phyloP scores from a whole-genome alignment of 2,888 invertebrate species.

The Drosophila siamana region DNA sequence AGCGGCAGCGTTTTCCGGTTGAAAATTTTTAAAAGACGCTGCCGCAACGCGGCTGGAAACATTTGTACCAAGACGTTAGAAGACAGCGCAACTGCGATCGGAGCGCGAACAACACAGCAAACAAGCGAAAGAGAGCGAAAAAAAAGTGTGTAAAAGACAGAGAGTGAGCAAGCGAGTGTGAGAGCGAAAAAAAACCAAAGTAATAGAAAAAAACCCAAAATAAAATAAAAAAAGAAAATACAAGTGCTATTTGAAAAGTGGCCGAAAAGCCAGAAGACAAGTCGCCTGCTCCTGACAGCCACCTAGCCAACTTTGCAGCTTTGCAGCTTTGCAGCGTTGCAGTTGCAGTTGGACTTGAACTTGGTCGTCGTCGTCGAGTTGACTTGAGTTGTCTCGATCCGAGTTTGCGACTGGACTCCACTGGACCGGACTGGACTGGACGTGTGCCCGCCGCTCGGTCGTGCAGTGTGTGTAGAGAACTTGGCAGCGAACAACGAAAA shows the following conservation, averaged over 20 bases:
- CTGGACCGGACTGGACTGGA: constrained; percentile 23
- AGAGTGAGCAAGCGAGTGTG: background rate
- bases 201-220: constrained; percentile 8
- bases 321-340: background rate
- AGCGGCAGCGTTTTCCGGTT: constrained; percentile 66
- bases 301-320: constrained; percentile 1
- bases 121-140: background rate
- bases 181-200: background rate
- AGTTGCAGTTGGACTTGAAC: constrained; percentile 10
- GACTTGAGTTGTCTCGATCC: constrained; percentile 37
- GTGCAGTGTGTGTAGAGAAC: constrained; percentile 30
- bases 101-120: constrained; percentile 33
- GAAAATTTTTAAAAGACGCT: constrained; percentile 86
- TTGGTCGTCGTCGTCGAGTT: constrained; percentile 1
- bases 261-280: constrained; percentile 25
- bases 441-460: constrained; percentile 19
- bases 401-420: background rate
- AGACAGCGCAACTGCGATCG: constrained; percentile 69
- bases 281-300: constrained; percentile 28
- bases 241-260: constrained; percentile 40
- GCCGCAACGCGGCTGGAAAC: constrained; percentile 84
- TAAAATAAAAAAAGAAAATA: constrained; percentile 28
- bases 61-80: constrained; percentile 85
- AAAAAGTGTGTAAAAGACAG: background rate
- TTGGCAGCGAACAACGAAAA: constrained; percentile 1